These are phyloP conservation scores for Drosophila subsilvestris DNA, from an alignment of 2,888 invertebrate species.

Conservation along the genomic window DNA sequence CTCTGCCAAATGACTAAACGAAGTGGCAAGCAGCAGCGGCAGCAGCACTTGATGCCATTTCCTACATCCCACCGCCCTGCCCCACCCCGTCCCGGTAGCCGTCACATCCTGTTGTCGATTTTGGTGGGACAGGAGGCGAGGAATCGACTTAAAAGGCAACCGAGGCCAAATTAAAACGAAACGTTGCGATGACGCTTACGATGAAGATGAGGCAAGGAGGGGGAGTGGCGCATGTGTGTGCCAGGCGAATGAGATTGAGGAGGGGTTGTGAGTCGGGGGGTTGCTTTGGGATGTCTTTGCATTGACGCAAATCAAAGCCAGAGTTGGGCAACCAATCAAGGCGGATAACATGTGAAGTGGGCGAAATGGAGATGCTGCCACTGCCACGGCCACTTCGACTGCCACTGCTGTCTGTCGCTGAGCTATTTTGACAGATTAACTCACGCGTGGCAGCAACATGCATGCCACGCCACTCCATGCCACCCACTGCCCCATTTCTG, in stretches of 20 bases:
- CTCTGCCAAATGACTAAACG: constrained; percentile 78
- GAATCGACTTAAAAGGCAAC: constrained; percentile 52
- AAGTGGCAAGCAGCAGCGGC: constrained; percentile 59
- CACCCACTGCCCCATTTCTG: constrained; percentile 6
- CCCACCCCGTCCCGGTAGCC: background rate
- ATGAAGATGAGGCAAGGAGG: constrained; percentile 13
- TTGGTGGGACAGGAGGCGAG: constrained; percentile 10
- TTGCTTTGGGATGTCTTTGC: constrained; percentile 38
- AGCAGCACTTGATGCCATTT: constrained; percentile 57
- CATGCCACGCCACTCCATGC: constrained; percentile 40
- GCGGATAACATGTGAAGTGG: constrained; percentile 45
- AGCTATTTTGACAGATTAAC: constrained; percentile 80
- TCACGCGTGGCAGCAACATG: constrained; percentile 69
- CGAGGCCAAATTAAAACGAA: constrained; percentile 70
- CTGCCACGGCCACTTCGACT: background rate
- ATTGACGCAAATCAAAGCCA: constrained; percentile 64
- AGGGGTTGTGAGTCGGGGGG: background rate
- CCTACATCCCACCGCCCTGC: background rate
- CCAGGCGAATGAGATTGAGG: background rate
- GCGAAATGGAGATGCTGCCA: constrained; percentile 1
- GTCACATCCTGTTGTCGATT: constrained; percentile 10
- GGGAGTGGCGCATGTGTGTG: constrained; percentile 2
- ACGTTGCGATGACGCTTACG: constrained; percentile 58
- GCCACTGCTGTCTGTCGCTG: constrained; percentile 49
- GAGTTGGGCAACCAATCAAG: constrained; percentile 40